Evolutionary conservation across 2,888 invertebrate species (phyloP), one percentile per base, ranked within the genome.

Genomic region (Thymelicus sylvestris): DNA sequence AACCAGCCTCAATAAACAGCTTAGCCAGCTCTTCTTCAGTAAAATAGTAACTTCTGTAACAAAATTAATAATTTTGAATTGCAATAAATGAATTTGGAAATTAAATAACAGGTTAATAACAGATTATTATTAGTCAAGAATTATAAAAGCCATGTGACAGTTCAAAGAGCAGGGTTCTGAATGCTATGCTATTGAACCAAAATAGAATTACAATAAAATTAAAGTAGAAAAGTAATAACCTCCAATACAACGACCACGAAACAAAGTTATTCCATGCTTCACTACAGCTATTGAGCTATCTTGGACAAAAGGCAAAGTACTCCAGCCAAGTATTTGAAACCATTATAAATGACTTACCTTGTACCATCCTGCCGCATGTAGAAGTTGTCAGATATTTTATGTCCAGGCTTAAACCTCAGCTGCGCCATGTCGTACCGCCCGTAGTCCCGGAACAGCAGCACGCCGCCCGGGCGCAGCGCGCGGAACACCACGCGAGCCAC

Each of bases 361-460:
- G 99, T 99, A 0, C 99, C 99, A 95, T 99, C 99, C 87, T 99
- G 99, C 19, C 99, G 93, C 95, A 98, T 97, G 85, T 99, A 99
- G 79, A 98, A 97, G 85, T 98, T 97, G 4, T 99, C 98, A 0
- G 96, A 89, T 65, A 99, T 97, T 88, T 99, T 99, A 83, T 98
- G 96, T 0, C 98, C 99, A 0, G 98, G 96, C 74, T 97, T 97
- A 85, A 99, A 99, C 48, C 99, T 94, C 65, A 99, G 84, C 93
- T 99, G 99, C 0, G 99, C 98, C 97, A 99, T 98, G 86, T 99
- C 99, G 82, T 98, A 97, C 0, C 98, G 92, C 0, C 98, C 99
- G 88, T 99, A 99, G 89, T 99, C 99, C 74, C 99, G 92, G 77
- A 99, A 97, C 19, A 99, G 88, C 2, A 99, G 85, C 48, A 97